Percentiles rank a stretch among this genome's conserved stretches.
Evolutionary conservation across 2,797 vertebrate genomes (phyloP).

Genomic region (Aythya fuligula): DNA sequence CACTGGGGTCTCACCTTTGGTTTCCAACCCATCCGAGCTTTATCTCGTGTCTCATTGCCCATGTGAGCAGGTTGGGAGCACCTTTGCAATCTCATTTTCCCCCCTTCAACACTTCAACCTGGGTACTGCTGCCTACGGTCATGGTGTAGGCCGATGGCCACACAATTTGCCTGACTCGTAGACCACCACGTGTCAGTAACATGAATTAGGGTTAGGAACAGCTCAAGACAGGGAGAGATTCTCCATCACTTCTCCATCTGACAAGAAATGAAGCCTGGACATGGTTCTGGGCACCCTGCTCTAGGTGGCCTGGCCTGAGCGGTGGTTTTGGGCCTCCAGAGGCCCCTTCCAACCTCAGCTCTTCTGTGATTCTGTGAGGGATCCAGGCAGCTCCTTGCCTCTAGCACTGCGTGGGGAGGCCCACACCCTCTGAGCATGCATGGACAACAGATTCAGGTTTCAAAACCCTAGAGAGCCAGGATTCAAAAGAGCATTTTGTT

Average conservation of each 20-base stretch:
- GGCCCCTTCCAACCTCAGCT: background rate
- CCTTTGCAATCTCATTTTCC: background rate
- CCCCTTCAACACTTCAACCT: background rate
- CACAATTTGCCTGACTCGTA: background rate
- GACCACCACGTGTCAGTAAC: too few species aligned
- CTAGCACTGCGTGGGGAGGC: background rate
- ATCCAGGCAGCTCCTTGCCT: background rate
- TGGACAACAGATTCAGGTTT: background rate
- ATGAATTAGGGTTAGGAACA: background rate
- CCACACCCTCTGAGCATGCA: background rate
- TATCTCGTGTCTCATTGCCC: background rate
- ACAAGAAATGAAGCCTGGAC: background rate
- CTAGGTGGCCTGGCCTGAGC: background rate
- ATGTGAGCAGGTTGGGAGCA: fast-evolving
- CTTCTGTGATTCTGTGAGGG: background rate
- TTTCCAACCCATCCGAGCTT: background rate
- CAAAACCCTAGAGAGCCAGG: background rate
- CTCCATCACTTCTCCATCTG: background rate
- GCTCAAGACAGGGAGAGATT: background rate
- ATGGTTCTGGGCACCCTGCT: background rate
- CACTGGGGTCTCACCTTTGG: background rate
- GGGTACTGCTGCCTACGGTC: fast-evolving
- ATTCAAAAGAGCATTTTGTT: background rate
- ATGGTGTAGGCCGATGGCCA: fast-evolving
- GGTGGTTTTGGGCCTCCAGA: background rate